These are phyloP conservation scores for Lamprotornis superbus DNA, from an alignment of 2,113 vertebrate species.

Conservation along the genomic window DNA sequence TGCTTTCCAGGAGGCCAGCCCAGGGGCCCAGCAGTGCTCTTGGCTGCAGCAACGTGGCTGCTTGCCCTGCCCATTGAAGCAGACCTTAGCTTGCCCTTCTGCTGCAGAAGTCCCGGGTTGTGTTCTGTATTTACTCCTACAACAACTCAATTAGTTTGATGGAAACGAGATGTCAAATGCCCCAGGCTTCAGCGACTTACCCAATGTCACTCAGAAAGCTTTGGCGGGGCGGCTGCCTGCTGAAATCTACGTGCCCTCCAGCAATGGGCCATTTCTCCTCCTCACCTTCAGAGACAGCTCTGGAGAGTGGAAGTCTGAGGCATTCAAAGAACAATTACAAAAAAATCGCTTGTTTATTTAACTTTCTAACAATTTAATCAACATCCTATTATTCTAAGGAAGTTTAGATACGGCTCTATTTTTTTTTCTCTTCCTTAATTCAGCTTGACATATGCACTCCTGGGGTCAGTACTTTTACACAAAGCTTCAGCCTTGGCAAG, in stretches of 20 bases:
- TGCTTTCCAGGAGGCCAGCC: neutral
- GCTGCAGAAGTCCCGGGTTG: neutral
- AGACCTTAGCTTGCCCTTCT: neutral
- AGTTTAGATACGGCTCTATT: neutral
- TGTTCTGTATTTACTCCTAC: slow-evolving; percentile 28
- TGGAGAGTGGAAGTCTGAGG: neutral
- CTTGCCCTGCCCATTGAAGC: neutral
- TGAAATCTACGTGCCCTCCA: neutral
- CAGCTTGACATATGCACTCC: neutral
- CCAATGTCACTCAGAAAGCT: slow-evolving; percentile 8
- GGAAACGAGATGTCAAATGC: slow-evolving; percentile 58
- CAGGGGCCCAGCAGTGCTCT: accelerated
- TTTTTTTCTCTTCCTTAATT: slow-evolving; percentile 26
- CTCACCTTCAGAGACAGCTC: neutral
- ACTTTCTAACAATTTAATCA: slow-evolving; percentile 50
- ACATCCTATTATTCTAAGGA: slow-evolving; percentile 47
- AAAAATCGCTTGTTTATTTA: neutral
- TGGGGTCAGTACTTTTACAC: slow-evolving; percentile 10
- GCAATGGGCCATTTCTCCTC: neutral
- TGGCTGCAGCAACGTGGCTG: neutral
- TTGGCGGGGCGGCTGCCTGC: neutral
- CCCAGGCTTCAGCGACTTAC: slow-evolving; percentile 11
- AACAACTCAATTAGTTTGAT: slow-evolving; percentile 54
- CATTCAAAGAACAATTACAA: neutral
- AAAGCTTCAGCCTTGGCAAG: slow-evolving; percentile 15